Evolutionary conservation across 1,140 invertebrate genomes (phyloP), one percentile per base, ranked within the genome.

Genomic region (Drosophila athabasca): DNA sequence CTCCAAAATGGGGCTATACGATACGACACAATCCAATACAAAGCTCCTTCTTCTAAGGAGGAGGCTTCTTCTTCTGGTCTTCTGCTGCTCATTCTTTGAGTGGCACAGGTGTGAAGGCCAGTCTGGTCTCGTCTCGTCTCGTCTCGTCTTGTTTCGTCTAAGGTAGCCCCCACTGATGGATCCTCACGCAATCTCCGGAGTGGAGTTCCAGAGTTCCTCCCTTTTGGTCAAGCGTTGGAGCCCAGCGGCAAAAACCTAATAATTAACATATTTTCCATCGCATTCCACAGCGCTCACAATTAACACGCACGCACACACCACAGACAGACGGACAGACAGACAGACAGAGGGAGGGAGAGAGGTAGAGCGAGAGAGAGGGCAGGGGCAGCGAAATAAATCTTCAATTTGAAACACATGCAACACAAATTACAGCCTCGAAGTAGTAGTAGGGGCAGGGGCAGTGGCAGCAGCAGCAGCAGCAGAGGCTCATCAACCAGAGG

Each of bases 191-290:
- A 73, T 64, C 49, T 31, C 17, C n/a, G 43, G 49, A 19, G 31
- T 9, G 43, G 49, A 26, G 24, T 57, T 29, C 71, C 53, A 49
- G 35, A 39, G 35, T 31, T 48, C 53, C 43, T 26, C 55, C 48
- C 35, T 35, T 17, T 60, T 66, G 65, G 55, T 41, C 53, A 41
- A 45, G 54, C 61, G 17, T 48, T 65, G 62, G 41, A 49, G 62
- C 57, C 76, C 79, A 74, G 53, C 62, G 83, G 82, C 83, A 79
- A 61, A 62, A 70, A 76, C 79, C 83, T 88, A 87, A 89, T 88
- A 88, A 88, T 88, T 88, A 88, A 89, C 84, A 88, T 88, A 88
- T 89, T 88, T 88, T 88, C 84, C 83, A 89, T 76, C 79, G 84
- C 83, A 88, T 88, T 88, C 83, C 83, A 74, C 79, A 88, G 84